Evolutionary conservation across 2,888 invertebrate species (phyloP).

Genomic region (Aporophyla nigra): DNA sequence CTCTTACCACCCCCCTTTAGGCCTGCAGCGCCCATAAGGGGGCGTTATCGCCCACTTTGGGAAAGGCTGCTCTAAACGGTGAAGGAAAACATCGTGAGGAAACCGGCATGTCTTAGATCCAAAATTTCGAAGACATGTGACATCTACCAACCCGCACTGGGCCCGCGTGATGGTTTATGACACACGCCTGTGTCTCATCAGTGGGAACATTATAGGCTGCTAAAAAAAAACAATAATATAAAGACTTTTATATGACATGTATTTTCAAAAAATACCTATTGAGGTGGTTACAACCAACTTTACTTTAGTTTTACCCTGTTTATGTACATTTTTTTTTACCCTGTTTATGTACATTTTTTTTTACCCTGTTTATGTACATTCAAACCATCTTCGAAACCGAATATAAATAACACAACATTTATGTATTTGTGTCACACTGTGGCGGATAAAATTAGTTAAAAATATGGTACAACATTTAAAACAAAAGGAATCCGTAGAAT

Average conservation of each 20-base stretch:
- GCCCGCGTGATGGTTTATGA: too few species aligned
- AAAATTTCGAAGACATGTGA: too few species aligned
- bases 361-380: background rate
- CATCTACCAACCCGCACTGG: too few species aligned
- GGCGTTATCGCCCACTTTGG: too few species aligned
- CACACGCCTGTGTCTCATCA: too few species aligned
- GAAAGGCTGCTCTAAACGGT: too few species aligned
- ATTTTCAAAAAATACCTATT: background rate
- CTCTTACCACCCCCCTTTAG: too few species aligned
- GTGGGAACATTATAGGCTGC: too few species aligned
- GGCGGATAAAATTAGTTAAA: background rate
- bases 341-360: background rate
- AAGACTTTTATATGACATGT: background rate
- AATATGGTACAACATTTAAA: background rate
- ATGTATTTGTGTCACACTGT: background rate
- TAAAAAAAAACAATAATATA: too few species aligned
- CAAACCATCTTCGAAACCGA: background rate
- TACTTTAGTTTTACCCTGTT: background rate
- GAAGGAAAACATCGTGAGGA: too few species aligned
- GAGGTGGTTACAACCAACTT: background rate
- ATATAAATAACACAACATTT: background rate
- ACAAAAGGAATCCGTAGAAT: slow-evolving; percentile 17
- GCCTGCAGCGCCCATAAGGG: too few species aligned
- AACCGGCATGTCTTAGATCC: too few species aligned
- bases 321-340: background rate